These are phyloP conservation scores for Neoascia interrupta DNA, from an alignment of 2,888 invertebrate species.

Conservation along the genomic window DNA sequence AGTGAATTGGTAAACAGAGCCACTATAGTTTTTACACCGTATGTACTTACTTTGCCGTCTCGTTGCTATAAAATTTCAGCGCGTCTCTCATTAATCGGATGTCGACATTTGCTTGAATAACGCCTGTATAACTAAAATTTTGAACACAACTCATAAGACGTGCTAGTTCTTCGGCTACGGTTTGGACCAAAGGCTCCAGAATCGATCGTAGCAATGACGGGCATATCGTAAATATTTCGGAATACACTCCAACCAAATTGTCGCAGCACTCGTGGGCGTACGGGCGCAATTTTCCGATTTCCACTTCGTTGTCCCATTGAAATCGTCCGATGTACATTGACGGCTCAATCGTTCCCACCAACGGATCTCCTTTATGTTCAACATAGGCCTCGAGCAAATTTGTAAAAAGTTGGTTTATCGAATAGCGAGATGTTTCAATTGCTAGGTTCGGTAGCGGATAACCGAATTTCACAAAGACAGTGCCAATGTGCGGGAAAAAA, in stretches of 20 bases:
- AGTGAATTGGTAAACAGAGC: background rate
- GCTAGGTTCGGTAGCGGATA: conserved; percentile 88
- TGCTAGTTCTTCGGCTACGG: conserved; percentile 94
- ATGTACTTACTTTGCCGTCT: conserved; percentile 83
- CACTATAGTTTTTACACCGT: background rate
- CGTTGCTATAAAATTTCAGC: conserved; percentile 83
- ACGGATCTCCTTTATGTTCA: conserved; percentile 95
- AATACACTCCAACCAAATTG: conserved; percentile 84
- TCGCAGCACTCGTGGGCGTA: conserved; percentile 94
- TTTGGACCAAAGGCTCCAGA: conserved; percentile 90
- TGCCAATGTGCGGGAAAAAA: conserved; percentile 86
- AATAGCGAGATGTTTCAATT: conserved; percentile 85
- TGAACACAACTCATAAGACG: conserved; percentile 90
- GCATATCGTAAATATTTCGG: conserved; percentile 83
- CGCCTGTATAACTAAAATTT: conserved; percentile 85
- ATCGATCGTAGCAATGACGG: conserved; percentile 88
- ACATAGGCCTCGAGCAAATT: conserved; percentile 88
- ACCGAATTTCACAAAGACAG: conserved; percentile 82
- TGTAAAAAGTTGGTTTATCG: conserved; percentile 80
- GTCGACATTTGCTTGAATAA: conserved; percentile 90
- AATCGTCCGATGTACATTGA: conserved; percentile 96
- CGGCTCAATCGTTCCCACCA: conserved; percentile 97
- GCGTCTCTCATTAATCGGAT: conserved; percentile 85
- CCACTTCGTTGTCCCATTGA: conserved; percentile 89
- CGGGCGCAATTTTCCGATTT: conserved; percentile 88